Conservation (phyloP, 2,888 invertebrate genomes). For the Pristionchus exspectatus region DNA sequence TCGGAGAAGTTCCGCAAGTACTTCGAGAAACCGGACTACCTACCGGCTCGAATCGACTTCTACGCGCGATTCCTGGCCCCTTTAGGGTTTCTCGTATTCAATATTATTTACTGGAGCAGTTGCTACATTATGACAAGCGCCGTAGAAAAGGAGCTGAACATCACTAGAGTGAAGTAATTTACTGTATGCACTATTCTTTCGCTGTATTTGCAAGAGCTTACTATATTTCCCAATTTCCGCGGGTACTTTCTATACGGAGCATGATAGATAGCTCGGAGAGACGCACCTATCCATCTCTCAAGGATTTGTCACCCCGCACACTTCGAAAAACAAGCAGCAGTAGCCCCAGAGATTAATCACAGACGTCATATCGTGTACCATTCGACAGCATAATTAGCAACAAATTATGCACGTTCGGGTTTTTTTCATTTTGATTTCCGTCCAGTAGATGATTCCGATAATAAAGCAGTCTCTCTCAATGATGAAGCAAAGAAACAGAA, state of each 20-base stretch:
- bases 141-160: conserved; percentile 31
- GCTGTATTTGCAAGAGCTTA: neutral
- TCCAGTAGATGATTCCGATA: conserved; percentile 42
- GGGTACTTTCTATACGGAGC: conserved; percentile 13
- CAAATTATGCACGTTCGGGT: conserved; percentile 19
- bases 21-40: conserved; percentile 75
- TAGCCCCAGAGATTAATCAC: neutral
- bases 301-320: conserved; percentile 1
- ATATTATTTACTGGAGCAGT: conserved; percentile 71
- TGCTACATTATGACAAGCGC: conserved; percentile 66
- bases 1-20: conserved; percentile 58
- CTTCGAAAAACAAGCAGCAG: neutral
- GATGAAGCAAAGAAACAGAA: neutral
- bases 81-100: conserved; percentile 74
- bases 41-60: conserved; percentile 89
- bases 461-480: conserved; percentile 38
- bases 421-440: neutral
- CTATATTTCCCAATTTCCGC: neutral
- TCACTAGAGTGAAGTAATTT: neutral
- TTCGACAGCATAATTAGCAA: conserved; percentile 8
- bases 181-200: neutral
- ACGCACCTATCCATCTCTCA: conserved; percentile 42
- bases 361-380: conserved; percentile 17
- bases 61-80: conserved; percentile 84
- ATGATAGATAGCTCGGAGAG: conserved; percentile 13